Evolutionary conservation across 2,888 invertebrate genomes (phyloP).

Genomic region (Agriopis aurantiaria): DNA sequence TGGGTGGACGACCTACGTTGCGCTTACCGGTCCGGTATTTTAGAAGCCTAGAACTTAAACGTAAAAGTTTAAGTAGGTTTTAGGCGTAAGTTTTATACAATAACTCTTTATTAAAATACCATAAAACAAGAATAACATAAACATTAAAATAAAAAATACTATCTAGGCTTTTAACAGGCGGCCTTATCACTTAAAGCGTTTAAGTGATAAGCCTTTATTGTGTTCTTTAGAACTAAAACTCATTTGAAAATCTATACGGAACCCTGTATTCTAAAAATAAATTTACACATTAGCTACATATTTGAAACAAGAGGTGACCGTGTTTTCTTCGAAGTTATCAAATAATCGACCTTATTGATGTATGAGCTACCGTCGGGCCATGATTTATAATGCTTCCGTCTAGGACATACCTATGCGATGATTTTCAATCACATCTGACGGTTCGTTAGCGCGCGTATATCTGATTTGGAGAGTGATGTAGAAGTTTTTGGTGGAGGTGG

Average conservation of each 20-base stretch:
- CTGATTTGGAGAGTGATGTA: conserved; percentile 57
- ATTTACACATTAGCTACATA: conserved; percentile 43
- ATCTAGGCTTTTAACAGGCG: no score
- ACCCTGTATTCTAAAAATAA: conserved; percentile 40
- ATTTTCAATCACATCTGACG: conserved; percentile 86
- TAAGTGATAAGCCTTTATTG: no score
- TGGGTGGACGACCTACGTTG: no score
- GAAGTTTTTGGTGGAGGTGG: conserved; percentile 60
- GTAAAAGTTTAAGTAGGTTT: no score
- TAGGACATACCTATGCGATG: conserved; percentile 84
- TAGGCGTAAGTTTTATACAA: no score
- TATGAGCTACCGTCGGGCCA: conserved; percentile 79
- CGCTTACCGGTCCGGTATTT: no score
- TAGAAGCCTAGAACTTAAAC: no score
- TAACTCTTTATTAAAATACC: no score
- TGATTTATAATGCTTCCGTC: conserved; percentile 85
- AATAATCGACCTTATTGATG: conserved; percentile 84
- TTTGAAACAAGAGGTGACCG: conserved; percentile 64
- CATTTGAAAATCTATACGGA: not conserved
- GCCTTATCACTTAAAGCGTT: no score
- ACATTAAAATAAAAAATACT: no score
- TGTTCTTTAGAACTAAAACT: no score
- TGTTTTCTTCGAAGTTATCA: conserved; percentile 78
- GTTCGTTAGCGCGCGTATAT: conserved; percentile 83
- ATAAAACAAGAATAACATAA: no score